phyloP scores from a whole-genome alignment of 2,797 vertebrate genomes.

The Momotus momota region DNA sequence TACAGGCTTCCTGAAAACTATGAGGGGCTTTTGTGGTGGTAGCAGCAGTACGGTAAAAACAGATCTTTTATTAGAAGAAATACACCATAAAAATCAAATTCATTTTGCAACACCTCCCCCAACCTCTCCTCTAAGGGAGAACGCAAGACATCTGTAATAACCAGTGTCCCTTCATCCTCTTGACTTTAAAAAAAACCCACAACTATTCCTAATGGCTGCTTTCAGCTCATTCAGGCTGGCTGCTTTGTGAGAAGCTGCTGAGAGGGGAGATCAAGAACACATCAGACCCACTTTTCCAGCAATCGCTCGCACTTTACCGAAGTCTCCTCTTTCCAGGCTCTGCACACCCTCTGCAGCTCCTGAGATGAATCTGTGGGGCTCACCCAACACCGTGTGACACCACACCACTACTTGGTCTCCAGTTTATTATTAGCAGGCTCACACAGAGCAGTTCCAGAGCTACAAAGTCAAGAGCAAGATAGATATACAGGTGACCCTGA shows the following conservation, averaged over 20 bases:
- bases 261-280: slow-evolving; percentile 52
- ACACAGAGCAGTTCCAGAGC: background rate
- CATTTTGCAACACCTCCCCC: background rate
- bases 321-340: background rate
- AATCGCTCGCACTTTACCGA: background rate
- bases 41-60: background rate
- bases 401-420: background rate
- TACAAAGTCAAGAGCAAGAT: background rate
- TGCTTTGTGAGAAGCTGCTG: slow-evolving; percentile 38
- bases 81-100: background rate
- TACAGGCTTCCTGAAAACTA: slow-evolving; percentile 6
- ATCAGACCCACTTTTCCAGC: slow-evolving; percentile 56
- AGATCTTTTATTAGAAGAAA: background rate
- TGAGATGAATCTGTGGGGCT: background rate
- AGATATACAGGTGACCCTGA: background rate
- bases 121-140: background rate
- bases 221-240: slow-evolving; percentile 14
- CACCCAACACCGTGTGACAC: background rate
- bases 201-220: background rate
- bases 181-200: background rate
- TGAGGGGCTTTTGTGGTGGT: background rate
- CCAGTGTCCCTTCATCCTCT: slow-evolving; percentile 45
- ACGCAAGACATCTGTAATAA: background rate
- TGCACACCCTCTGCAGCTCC: background rate
- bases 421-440: background rate